phyloP scores from a whole-genome alignment of 2,113 vertebrate genomes.

The Oxyura jamaicensis region DNA sequence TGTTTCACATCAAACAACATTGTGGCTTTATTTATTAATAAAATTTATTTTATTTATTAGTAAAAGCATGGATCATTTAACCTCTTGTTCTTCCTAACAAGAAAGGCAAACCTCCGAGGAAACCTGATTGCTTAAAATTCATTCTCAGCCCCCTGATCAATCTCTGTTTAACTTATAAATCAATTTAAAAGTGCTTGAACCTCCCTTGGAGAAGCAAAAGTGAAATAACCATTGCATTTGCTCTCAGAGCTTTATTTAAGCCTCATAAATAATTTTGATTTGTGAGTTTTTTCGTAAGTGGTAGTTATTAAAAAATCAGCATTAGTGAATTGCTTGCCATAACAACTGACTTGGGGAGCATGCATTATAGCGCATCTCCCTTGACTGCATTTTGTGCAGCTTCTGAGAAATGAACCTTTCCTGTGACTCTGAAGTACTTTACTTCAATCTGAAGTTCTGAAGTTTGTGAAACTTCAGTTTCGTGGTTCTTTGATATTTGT shows the following conservation, averaged over 20 bases:
- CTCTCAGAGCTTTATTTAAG: background rate
- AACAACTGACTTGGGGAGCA: background rate
- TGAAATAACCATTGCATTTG: background rate
- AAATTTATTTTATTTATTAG: too few species aligned
- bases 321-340: fast-evolving
- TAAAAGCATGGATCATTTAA: background rate
- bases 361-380: background rate
- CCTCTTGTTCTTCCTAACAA: background rate
- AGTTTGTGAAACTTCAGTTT: background rate
- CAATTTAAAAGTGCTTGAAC: background rate
- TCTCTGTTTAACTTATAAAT: background rate
- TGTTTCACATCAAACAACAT: background rate
- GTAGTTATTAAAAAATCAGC: background rate
- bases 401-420: background rate
- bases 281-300: background rate
- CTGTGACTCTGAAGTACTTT: background rate
- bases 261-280: background rate
- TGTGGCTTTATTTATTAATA: background rate
- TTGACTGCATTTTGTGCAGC: background rate
- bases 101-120: background rate
- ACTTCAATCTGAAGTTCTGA: too few species aligned
- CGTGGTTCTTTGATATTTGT: background rate
- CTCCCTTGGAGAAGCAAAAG: background rate
- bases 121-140: background rate
- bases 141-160: background rate